Evolutionary conservation across 1,140 invertebrate species (phyloP), one percentile per base, ranked within the genome.

Genomic region (Drosophila melanica): DNA sequence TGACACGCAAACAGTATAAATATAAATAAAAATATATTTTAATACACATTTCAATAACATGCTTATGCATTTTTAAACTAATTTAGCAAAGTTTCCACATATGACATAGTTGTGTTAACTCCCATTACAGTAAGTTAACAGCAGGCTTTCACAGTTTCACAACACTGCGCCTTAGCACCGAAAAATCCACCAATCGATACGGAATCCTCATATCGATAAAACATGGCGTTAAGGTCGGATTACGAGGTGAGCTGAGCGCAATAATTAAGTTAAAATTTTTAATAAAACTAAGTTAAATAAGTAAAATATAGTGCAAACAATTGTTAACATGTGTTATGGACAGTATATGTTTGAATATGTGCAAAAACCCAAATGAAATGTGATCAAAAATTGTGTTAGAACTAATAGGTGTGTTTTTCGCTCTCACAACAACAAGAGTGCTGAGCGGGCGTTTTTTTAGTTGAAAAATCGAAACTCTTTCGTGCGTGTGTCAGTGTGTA

Each of bases 211-310:
- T 62, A 73, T 73, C 70, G 70, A 73, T 73, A 73, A 73, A 91
- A 91, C 82, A 91, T 91, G 90, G 90, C 90, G 86, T 87, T 87
- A 77, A 91, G 90, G 86, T 91, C 90, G 82, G 90, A 91, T 85
- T 91, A 81, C 80, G 90, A 91, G 90, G 90, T 91, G 80, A 91
- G 90, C 80, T 66, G 63, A 72, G 63, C 69, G 69, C 75, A 68
- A 62, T 47, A 80, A 75, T 71, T 74, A 77, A 74, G 18, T 39
- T 62, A 48, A 64, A 77, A 72, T 75, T 77, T 79, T 0, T 51
- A 18, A 69, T 48, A 53, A 78, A 87, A 70, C 47, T 81, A 87
- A 87, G 82, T 79, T 87, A 87, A 76, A 76, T 82, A 77, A 87
- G 75, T 73, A 18, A 12, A 23, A 51, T 70, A 37, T 53, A 77